Evolutionary conservation across 2,888 invertebrate genomes (phyloP), one percentile per base, ranked within the genome.

Genomic region (Holacanthella duospinosa): DNA sequence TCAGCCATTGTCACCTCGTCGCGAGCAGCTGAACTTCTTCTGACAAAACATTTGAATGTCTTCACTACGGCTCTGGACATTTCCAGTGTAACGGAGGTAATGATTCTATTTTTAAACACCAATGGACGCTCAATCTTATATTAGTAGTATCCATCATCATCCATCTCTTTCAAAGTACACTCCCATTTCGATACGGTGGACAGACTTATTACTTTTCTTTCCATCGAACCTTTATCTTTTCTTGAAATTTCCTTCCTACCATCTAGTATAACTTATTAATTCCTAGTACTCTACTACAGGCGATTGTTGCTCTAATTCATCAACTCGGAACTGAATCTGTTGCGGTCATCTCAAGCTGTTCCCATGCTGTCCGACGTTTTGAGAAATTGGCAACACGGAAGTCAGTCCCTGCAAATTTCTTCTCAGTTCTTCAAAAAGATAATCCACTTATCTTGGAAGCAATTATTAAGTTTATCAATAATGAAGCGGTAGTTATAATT

Each of bases 21-120:
- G 1, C 61, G 70, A 59, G 73, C 73, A 12, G 71, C 72, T 2
- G 71, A 70, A 58, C 36, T 72, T 36, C 61, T 71, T 9, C 59
- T 72, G n/a, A 62, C 69, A 36, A 72, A 68, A 54, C 72, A 72
- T 65, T 68, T 67, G 27, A 74, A 74, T 61, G 73, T 74, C 25
- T 71, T 75, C 48, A 74, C 74, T 1, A 74, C 75, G 16, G 73
- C 74, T 1, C 75, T 74, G 6, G 74, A 74, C 48, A 71, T 75
- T 59, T 71, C 71, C 63, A 73, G 74, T 56, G 73, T 74, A 1
- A 70, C 73, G 44, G 72, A 72, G 68, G 75, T 75, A 69, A 65
- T n/a, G n/a, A n/a, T n/a, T n/a, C n/a, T n/a, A n/a, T n/a, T n/a
- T n/a, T 25, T 19, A n/a, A n/a, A n/a, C n/a, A n/a, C n/a, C n/a